Base-by-base conservation (phyloP, 2,113 vertebrate genomes). In the Artemisiospiza belli region DNA sequence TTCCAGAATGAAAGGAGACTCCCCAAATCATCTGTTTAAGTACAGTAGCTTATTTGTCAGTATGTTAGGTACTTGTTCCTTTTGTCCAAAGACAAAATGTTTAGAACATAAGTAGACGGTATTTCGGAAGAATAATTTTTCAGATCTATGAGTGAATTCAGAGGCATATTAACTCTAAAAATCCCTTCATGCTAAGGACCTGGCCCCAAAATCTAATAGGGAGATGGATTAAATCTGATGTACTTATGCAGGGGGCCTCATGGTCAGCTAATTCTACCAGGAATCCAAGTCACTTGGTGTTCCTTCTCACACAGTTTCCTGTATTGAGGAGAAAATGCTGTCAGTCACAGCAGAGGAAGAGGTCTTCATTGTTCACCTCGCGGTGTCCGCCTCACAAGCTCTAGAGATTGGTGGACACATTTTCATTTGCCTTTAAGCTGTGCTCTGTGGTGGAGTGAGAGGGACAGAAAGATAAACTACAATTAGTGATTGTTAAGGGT, bases 261-360 rank as follows among this genome's bases (percentile, higher is more conserved):
- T 68, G 27, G 15, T 75, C 37, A 84, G 31, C 24, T 81, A 57
- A n/a, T 84, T 77, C 31, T 77, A 2, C n/a, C 47, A 67, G 22
- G 12, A 74, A 63, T 24, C 39, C 3, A 5, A 51, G 13, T 43
- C 17, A 27, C 10, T 62, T 61, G 39, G 4, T 0, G 0, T 83
- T 87, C 47, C 12, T 16, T 52, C 49, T 79, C 39, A 37, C 4
- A 5, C 19, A 55, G 16, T 6, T 62, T 78, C 35, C 49, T 25
- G 9, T 35, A 6, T 41, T 39, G 44, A 57, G 7, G 19, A 70
- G 49, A 59, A 91, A 70, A 52, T 70, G 31, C 31, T 31, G 11
- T 58, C 39, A 39, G 28, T 63, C 24, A 20, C 35, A 44, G 49
- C 27, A 78, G 68, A 59, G 27, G 37, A 80, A 80, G 24, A 70